Evolutionary conservation across 2,797 vertebrate genomes (phyloP), one percentile per base, ranked within the genome.

Genomic region (Poecilia velifera): DNA sequence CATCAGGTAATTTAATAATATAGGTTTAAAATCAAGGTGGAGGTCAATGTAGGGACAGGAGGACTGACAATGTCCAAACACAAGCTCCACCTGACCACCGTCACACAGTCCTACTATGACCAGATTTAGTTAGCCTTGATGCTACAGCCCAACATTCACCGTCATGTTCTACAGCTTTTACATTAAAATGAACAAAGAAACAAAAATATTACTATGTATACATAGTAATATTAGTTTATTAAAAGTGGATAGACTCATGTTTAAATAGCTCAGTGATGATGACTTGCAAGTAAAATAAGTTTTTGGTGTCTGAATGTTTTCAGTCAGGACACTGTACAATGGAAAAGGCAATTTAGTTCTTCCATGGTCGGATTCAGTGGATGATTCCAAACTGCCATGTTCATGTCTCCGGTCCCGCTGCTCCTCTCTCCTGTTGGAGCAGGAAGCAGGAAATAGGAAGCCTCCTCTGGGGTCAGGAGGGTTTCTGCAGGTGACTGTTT

Each of bases 1-100:
- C 45, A 72, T 72, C 45, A 47, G n/a, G n/a, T 47, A 31, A 47
- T 72, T 72, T 46, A 49, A 47, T 47, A 46, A 46, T 47, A 47
- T 18, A 31, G 45, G 71, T 49, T 47, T 28, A 47, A 72, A 72
- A 31, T 46, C 9, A 47, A 45, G 66, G 39, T 13, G 39, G 66
- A 70, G 12, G 66, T 70, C 6, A 70, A 70, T 43, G 18, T 39
- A 6, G 43, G 66, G 34, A 39, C 34, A n/a, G 41, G 12, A 43
- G 39, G 39, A n/a, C 66, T 43, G 39, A 70, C 20, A 70, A 70
- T n/a, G 66, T 43, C 25, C 39, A 28, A 70, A 43, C 66, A 70
- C 4, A 43, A 70, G 22, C 39, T 43, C 39, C 25, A 43, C 41
- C 66, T n/a, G 39, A n/a, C 39, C 25, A 18, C 36, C 41, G 20